Evolutionary conservation across 2,113 vertebrate genomes (phyloP).

Genomic region (Castor canadensis): DNA sequence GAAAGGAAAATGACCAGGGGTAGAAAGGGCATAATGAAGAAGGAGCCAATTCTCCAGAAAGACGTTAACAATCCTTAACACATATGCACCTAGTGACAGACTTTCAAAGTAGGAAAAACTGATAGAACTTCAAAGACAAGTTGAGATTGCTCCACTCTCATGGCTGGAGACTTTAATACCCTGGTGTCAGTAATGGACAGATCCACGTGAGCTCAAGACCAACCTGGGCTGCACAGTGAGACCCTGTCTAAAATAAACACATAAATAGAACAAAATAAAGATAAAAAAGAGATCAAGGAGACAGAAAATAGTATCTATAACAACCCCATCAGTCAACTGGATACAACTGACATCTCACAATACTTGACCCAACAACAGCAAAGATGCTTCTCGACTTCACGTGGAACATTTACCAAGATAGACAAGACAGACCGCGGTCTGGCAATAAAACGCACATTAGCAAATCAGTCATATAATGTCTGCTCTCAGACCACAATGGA

Average conservation of each 20-base stretch:
- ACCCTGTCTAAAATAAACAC: no score
- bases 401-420: neutral
- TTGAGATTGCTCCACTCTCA: no score
- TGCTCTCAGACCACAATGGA: neutral
- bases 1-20: neutral
- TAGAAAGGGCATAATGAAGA: neutral
- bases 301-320: no score
- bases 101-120: neutral
- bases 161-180: neutral
- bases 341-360: neutral
- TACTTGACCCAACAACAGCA: no score
- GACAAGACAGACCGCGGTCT: neutral
- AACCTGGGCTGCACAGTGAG: neutral
- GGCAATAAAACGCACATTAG: neutral
- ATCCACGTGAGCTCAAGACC: neutral
- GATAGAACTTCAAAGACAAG: neutral
- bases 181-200: neutral
- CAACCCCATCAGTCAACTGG: neutral
- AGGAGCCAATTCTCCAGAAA: neutral
- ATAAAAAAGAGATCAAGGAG: no score
- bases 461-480: neutral
- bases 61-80: neutral
- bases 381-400: neutral
- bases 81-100: no score
- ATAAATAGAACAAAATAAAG: no score